Evolutionary conservation across 2,797 vertebrate genomes (phyloP).

Genomic region (Pseudomugil gertrudae): DNA sequence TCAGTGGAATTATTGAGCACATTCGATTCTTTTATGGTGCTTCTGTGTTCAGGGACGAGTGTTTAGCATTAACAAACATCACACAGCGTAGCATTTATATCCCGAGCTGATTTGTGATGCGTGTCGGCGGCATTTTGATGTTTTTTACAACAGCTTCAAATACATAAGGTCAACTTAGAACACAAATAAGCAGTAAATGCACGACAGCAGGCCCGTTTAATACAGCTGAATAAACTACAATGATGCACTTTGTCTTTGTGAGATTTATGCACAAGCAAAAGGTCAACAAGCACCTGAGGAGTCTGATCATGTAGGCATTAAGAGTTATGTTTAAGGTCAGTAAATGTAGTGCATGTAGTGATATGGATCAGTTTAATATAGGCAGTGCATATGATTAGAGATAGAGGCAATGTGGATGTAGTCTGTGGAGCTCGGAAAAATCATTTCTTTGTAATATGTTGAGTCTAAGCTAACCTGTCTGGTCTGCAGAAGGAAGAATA

Average conservation of each 20-base stretch:
- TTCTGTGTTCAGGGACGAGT: no score
- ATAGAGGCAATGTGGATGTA: no score
- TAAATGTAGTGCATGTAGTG: no score
- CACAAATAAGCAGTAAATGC: no score
- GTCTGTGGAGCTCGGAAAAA: no score
- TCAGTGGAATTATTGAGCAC: no score
- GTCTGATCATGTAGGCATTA: not conserved
- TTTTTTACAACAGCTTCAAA: no score
- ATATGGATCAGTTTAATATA: not conserved
- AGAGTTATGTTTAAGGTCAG: not conserved
- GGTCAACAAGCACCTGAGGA: not conserved
- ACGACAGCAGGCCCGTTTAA: no score
- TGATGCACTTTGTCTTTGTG: no score
- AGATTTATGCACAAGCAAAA: not conserved
- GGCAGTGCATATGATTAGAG: not conserved
- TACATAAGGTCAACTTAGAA: no score
- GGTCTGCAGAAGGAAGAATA: constrained; percentile 5
- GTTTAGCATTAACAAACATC: not conserved
- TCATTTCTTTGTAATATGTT: not conserved
- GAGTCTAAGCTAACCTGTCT: not conserved
- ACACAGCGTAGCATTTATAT: not conserved
- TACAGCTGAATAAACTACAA: no score
- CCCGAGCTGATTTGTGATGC: not conserved
- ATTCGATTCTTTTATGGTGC: no score
- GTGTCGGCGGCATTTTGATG: not conserved